Evolutionary conservation across 1,140 invertebrate species (phyloP).

Genomic region (Ips typographus): DNA sequence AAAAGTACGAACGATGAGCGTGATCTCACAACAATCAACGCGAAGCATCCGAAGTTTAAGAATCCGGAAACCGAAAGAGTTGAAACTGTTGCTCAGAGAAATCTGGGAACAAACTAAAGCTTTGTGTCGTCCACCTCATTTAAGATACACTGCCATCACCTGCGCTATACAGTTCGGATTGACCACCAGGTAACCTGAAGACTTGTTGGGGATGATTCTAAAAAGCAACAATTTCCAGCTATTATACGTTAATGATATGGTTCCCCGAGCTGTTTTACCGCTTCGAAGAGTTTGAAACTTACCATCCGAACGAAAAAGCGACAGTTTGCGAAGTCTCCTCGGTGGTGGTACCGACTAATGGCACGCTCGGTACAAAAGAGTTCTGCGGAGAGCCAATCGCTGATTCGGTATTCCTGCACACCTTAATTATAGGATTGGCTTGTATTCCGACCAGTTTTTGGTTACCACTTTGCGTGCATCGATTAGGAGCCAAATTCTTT

Average conservation of each 20-base stretch:
- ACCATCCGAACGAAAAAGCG: slow-evolving; percentile 62
- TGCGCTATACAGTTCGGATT: slow-evolving; percentile 74
- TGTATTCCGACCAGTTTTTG: slow-evolving; percentile 73
- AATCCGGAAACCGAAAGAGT: slow-evolving; percentile 66
- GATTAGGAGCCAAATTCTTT: slow-evolving; percentile 73
- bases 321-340: slow-evolving; percentile 73
- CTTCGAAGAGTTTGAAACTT: slow-evolving; percentile 68
- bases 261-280: slow-evolving; percentile 78
- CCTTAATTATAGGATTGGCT: slow-evolving; percentile 70
- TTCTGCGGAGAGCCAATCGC: slow-evolving; percentile 63
- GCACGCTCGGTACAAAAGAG: slow-evolving; percentile 47
- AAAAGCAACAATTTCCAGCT: slow-evolving; percentile 55
- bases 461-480: slow-evolving; percentile 70
- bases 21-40: slow-evolving; percentile 59
- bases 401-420: slow-evolving; percentile 68
- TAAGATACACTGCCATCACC: slow-evolving; percentile 69
- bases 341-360: slow-evolving; percentile 50
- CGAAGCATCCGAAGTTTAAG: slow-evolving; percentile 60
- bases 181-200: slow-evolving; percentile 61
- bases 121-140: slow-evolving; percentile 67
- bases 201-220: neutral
- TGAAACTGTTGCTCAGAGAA: slow-evolving; percentile 64
- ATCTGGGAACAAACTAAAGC: slow-evolving; percentile 69
- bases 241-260: slow-evolving; percentile 83
- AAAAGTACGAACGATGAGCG: slow-evolving; percentile 64